Evolutionary conservation across 2,113 vertebrate species (phyloP).

Genomic region (Artemisiospiza belli): DNA sequence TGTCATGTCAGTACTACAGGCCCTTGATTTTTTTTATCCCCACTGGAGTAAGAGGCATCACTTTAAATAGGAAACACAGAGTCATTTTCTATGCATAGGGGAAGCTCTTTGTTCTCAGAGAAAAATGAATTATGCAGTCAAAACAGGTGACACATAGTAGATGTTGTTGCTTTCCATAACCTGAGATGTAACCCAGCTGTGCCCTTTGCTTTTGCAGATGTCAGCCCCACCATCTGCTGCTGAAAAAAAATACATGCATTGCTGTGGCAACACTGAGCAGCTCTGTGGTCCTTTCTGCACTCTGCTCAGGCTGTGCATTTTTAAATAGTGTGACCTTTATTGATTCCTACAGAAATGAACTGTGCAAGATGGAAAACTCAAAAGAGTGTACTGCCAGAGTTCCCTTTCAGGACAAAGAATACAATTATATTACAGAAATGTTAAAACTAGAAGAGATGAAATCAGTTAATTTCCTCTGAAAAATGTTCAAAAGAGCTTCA

Average conservation of each 20-base stretch:
- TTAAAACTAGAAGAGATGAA: constrained; percentile 6
- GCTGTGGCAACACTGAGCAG: constrained; percentile 43
- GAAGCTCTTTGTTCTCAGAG: constrained; percentile 55
- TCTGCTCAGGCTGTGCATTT: constrained; percentile 15
- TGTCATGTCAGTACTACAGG: neutral
- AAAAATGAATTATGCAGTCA: constrained; percentile 57
- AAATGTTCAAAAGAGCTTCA: neutral
- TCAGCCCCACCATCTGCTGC: constrained; percentile 60
- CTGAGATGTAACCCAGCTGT: constrained; percentile 54
- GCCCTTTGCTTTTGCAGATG: constrained; percentile 66
- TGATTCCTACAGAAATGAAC: constrained; percentile 44
- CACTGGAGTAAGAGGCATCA: neutral
- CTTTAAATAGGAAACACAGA: constrained; percentile 15
- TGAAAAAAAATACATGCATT: neutral
- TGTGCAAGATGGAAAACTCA: neutral
- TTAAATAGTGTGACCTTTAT: constrained; percentile 58
- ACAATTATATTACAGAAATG: neutral
- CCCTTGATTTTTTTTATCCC: neutral
- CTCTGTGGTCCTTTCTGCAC: neutral
- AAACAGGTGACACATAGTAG: constrained; percentile 52
- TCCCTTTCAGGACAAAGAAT: neutral
- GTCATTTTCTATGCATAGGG: constrained; percentile 21
- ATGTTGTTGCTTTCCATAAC: constrained; percentile 64
- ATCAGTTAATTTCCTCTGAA: constrained; percentile 51
- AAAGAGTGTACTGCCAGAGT: neutral